Conservation (phyloP, 2,797 vertebrate species). For the Rousettus madagascariensis region DNA sequence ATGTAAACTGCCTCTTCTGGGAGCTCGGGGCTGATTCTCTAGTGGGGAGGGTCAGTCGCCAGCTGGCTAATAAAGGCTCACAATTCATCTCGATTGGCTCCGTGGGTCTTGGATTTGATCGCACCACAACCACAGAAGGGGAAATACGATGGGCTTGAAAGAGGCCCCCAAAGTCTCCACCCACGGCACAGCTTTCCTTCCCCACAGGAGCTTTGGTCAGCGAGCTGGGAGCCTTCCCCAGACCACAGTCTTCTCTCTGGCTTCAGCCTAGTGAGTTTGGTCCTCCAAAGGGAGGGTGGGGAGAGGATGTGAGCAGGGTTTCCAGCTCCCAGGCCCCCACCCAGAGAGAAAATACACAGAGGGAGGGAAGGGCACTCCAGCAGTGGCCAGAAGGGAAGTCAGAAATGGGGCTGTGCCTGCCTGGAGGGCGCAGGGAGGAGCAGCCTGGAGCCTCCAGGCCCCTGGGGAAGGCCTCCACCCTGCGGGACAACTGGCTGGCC, state of each 20-base stretch:
- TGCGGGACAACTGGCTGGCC: neutral
- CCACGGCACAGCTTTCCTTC: neutral
- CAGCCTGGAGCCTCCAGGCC: conserved; percentile 36
- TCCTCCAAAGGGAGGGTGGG: conserved; percentile 54
- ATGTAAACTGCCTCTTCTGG: too few species aligned
- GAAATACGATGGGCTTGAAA: neutral
- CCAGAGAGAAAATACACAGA: conserved; percentile 68
- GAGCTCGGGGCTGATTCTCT: too few species aligned
- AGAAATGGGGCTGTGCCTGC: conserved; percentile 21
- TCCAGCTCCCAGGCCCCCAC: conserved; percentile 64
- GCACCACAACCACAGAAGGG: neutral
- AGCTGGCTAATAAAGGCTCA: too few species aligned
- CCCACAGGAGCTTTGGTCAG: neutral
- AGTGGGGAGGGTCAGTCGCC: too few species aligned
- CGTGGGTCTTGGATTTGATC: too few species aligned
- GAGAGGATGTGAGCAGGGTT: conserved; percentile 60
- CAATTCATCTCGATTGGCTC: too few species aligned
- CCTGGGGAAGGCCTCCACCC: conserved; percentile 66
- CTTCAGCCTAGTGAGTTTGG: conserved; percentile 32
- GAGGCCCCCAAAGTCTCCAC: neutral
- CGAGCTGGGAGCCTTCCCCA: neutral
- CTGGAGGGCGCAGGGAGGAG: conserved; percentile 33
- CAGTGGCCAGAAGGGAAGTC: conserved; percentile 64
- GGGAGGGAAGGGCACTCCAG: conserved; percentile 36
- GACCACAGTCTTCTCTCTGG: neutral